Conservation (phyloP, 2,888 invertebrate species). For the Cheilosia vernalis region DNA sequence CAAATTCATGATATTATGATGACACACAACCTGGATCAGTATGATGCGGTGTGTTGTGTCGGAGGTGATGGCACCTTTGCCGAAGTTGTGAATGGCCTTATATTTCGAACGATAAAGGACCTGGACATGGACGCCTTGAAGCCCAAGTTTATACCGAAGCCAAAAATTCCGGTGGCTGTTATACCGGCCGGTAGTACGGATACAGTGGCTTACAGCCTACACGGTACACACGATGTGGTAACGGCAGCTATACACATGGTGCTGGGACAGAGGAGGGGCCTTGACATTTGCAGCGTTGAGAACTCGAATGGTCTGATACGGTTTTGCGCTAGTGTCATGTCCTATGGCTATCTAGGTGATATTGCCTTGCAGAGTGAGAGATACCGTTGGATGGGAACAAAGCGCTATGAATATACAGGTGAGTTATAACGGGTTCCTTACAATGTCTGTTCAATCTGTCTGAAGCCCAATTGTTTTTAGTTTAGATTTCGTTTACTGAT, state of each 20-base stretch:
- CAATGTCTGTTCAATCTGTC: too few relatives aligned
- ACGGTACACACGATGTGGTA: slow-evolving; percentile 90
- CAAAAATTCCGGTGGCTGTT: slow-evolving; percentile 83
- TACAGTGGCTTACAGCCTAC: slow-evolving; percentile 90
- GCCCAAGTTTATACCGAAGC: slow-evolving; percentile 81
- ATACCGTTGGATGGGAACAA: slow-evolving; percentile 93
- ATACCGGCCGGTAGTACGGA: slow-evolving; percentile 91
- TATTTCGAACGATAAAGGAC: slow-evolving; percentile 85
- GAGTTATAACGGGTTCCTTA: slow-evolving; percentile 50
- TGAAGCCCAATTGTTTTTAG: too few relatives aligned
- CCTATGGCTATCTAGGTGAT: slow-evolving; percentile 94
- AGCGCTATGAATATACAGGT: slow-evolving; percentile 91
- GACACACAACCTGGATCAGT: slow-evolving; percentile 85
- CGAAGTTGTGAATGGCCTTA: slow-evolving; percentile 90
- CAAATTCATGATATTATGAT: slow-evolving; percentile 89
- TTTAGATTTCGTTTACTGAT: too few relatives aligned
- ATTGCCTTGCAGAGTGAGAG: slow-evolving; percentile 91
- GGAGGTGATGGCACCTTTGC: slow-evolving; percentile 95
- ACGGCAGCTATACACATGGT: slow-evolving; percentile 93
- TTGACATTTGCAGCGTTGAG: slow-evolving; percentile 90
- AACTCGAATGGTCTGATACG: slow-evolving; percentile 86
- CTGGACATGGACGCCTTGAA: slow-evolving; percentile 78
- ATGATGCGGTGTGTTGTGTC: slow-evolving; percentile 90
- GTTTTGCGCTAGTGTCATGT: slow-evolving; percentile 90
- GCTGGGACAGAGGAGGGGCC: slow-evolving; percentile 88